phyloP scores from a whole-genome alignment of 2,797 vertebrate species.

The Furcifer pardalis region DNA sequence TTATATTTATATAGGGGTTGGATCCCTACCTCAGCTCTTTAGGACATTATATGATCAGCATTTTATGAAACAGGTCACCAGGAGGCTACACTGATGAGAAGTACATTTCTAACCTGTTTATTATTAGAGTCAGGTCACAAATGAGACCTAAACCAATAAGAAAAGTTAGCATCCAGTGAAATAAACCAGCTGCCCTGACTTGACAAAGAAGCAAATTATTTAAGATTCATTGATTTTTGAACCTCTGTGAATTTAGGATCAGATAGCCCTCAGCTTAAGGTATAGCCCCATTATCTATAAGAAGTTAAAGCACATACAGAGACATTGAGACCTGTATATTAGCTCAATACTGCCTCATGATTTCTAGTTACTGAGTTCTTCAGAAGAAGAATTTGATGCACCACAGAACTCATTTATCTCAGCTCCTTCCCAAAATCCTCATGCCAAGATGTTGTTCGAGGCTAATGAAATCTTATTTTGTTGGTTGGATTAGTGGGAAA shows the following conservation, averaged over 20 bases:
- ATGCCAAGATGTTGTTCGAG: not conserved
- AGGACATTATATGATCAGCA: not conserved
- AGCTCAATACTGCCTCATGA: not conserved
- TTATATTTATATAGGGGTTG: not conserved
- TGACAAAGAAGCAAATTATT: not conserved
- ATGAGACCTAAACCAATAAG: not conserved
- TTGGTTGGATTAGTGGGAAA: too few species aligned
- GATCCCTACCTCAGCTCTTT: not conserved
- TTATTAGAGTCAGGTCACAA: not conserved
- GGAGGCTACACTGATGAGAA: not conserved
- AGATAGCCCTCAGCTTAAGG: not conserved
- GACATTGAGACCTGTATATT: not conserved
- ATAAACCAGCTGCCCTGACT: not conserved
- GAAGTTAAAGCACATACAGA: not conserved
- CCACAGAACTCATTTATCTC: not conserved
- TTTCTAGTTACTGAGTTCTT: conserved; percentile 7
- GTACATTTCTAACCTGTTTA: not conserved
- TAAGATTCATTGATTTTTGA: not conserved
- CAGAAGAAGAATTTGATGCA: conserved; percentile 8
- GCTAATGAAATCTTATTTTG: conserved; percentile 13
- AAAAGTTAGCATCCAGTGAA: not conserved
- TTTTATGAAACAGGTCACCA: not conserved
- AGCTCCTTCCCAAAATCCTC: not conserved
- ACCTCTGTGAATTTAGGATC: not conserved
- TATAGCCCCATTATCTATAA: not conserved